These are phyloP conservation scores for Bufo bufo DNA, from an alignment of 2,113 vertebrate genomes.

Conservation along the genomic window DNA sequence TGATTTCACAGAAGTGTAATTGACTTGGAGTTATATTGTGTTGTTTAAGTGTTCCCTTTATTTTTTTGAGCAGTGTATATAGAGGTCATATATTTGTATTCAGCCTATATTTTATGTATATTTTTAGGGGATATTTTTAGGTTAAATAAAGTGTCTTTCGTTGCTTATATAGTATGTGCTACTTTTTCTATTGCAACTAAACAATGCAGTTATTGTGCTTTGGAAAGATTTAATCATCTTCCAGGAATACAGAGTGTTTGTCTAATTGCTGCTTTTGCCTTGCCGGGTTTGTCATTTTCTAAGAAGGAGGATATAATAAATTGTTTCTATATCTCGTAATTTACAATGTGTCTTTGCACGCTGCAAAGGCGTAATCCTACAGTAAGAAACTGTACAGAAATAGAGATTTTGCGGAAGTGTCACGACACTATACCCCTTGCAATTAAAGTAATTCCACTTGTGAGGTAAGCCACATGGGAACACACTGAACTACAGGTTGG, in stretches of 20 bases:
- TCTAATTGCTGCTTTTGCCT: constrained; percentile 37
- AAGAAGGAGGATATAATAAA: constrained; percentile 27
- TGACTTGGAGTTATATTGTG: too few relatives aligned
- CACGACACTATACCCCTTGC: not conserved
- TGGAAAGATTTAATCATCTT: constrained; percentile 24
- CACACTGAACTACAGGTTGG: not conserved
- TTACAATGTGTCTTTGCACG: constrained; percentile 11
- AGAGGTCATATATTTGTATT: too few relatives aligned
- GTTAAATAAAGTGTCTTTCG: too few relatives aligned
- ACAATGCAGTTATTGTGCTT: constrained; percentile 12
- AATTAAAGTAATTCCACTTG: constrained; percentile 54
- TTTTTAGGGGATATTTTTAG: too few relatives aligned
- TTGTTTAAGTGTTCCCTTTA: too few relatives aligned
- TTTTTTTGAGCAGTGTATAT: too few relatives aligned
- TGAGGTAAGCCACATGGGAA: constrained; percentile 5
- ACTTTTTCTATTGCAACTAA: constrained; percentile 19
- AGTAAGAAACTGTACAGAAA: not conserved
- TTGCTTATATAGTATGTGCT: not conserved
- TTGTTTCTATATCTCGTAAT: constrained; percentile 9
- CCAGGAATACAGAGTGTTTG: not conserved
- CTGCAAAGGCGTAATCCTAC: constrained; percentile 22
- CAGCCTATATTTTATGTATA: too few relatives aligned
- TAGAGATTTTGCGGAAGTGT: constrained; percentile 27
- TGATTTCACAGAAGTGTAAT: too few relatives aligned
- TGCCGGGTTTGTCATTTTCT: constrained; percentile 8